Percentiles rank a stretch among this genome's conserved stretches.
phyloP scores from a whole-genome alignment of 30 jellyfish, hydroid and myxozoan species.

The Hydra vulgaris region DNA sequence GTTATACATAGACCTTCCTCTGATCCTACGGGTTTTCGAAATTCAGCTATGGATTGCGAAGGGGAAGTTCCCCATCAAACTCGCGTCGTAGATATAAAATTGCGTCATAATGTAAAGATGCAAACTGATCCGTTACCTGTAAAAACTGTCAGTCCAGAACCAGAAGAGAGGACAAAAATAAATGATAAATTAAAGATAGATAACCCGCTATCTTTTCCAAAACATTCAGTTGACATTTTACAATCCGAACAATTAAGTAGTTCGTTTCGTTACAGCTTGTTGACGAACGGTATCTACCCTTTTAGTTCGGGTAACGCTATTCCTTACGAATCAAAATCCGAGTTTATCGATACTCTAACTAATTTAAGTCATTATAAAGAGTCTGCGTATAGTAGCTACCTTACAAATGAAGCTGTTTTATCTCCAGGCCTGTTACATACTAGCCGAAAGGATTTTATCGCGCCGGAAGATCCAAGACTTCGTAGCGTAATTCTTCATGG shows the following conservation, averaged over 20 bases:
- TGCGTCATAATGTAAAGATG: constrained; percentile 29
- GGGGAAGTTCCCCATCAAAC: constrained; percentile 72
- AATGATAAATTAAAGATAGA: neutral
- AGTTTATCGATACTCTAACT: constrained; percentile 13
- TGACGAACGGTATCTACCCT: neutral
- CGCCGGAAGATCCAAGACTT: constrained; percentile 17
- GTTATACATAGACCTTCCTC: constrained; percentile 73
- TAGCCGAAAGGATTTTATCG: constrained; percentile 2
- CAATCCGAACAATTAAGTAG: constrained; percentile 1
- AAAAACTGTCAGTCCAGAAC: neutral
- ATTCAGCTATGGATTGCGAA: constrained; percentile 75
- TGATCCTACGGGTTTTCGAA: constrained; percentile 68
- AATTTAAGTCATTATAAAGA: constrained; percentile 21
- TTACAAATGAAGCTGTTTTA: constrained; percentile 18
- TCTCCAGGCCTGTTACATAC: constrained; percentile 13
- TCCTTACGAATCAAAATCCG: constrained; percentile 15
- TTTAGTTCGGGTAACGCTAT: neutral
- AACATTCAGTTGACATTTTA: constrained; percentile 12
- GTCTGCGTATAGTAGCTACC: constrained; percentile 18
- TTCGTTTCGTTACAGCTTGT: neutral
- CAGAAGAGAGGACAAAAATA: constrained; percentile 8
- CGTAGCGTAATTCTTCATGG: constrained; percentile 14
- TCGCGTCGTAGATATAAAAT: constrained; percentile 13
- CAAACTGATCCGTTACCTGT: constrained; percentile 30
- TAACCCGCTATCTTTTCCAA: neutral